Base-by-base conservation (phyloP, 35 echinoderm and acorn worm species). In the Ptychodera flava region DNA sequence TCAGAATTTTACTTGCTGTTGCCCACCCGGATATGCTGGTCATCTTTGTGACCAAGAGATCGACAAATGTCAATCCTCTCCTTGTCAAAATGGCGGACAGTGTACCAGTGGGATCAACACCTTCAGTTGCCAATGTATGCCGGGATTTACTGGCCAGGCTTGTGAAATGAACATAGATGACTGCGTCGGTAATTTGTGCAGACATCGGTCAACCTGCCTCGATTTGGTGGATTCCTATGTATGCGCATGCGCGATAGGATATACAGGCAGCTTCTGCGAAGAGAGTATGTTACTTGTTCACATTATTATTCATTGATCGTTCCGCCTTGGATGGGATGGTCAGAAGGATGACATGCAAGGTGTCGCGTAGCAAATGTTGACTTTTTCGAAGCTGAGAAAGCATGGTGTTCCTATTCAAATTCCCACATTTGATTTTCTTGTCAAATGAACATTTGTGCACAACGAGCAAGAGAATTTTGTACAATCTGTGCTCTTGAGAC, bases 161-260 rank as follows among this genome's bases (percentile, higher is more conserved):
- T 88, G 87, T 45, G 78, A 88, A 16, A 31, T n/a, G 1, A 82
- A 88, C 78, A 81, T 88, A 16, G n/a, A 88, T 75, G 87, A 88
- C 22, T 88, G 87, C 38, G 0, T 1, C 1, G 0, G 1, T 30
- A 30, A 81, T 37, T 16, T 6, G 12, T 88, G 87, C 64, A 0
- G 0, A 31, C 37, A 88, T 30, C 36, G 87, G 28, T 78, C 45
- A 28, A 75, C 32, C 14, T 88, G 87, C 34, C n/a, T 45, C 0
- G 87, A 88, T 82, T 35, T 31, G 29, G 34, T 82, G 0, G 28
- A 1, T 76, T 33, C 35, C 0, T 88, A 83, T 28, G 2, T 30
- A 1, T 88, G 87, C 37, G 22, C 0, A 29, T 88, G 87, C 35
- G 29, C 85, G 1, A 29, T 10, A 0, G 85, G 15, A 79, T 87